These are phyloP conservation scores for Amitus sp. DNA, from an alignment of 2,888 invertebrate species.

Conservation along the genomic window DNA sequence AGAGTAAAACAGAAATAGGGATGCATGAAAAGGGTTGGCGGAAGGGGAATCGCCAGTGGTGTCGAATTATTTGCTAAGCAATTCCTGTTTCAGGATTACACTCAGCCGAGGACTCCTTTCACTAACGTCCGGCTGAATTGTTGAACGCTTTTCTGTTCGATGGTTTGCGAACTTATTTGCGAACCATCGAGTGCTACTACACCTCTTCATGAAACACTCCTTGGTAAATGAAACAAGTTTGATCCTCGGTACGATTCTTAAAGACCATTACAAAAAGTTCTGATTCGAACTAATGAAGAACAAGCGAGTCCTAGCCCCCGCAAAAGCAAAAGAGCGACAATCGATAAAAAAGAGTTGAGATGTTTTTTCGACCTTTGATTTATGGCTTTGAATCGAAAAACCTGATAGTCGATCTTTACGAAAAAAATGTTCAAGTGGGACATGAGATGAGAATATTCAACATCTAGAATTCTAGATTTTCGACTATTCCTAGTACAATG, in stretches of 20 bases:
- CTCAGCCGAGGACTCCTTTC: slow-evolving; percentile 39
- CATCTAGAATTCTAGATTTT: no score
- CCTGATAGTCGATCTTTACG: no score
- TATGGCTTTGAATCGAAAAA: no score
- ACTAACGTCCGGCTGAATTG: slow-evolving; percentile 42
- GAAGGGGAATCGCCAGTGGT: slow-evolving; percentile 29
- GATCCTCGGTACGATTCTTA: neutral
- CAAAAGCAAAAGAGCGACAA: no score
- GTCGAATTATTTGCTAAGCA: slow-evolving; percentile 48
- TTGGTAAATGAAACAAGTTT: slow-evolving; percentile 13
- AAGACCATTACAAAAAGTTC: neutral
- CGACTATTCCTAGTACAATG: no score
- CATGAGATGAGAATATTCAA: no score
- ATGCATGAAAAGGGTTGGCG: slow-evolving; percentile 16
- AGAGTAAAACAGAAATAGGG: slow-evolving; percentile 18
- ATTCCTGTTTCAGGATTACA: slow-evolving; percentile 48
- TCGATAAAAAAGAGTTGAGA: neutral
- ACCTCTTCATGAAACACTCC: slow-evolving; percentile 1
- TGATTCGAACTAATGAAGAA: neutral
- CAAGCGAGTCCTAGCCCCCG: neutral
- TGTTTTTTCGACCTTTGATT: no score
- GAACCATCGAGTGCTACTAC: slow-evolving; percentile 14
- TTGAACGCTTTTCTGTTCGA: slow-evolving; percentile 38
- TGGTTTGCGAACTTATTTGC: slow-evolving; percentile 32
- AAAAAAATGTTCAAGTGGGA: no score